These are phyloP conservation scores for Pantelozetes paolii DNA, from an alignment of 2,888 invertebrate genomes.

Conservation along the genomic window DNA sequence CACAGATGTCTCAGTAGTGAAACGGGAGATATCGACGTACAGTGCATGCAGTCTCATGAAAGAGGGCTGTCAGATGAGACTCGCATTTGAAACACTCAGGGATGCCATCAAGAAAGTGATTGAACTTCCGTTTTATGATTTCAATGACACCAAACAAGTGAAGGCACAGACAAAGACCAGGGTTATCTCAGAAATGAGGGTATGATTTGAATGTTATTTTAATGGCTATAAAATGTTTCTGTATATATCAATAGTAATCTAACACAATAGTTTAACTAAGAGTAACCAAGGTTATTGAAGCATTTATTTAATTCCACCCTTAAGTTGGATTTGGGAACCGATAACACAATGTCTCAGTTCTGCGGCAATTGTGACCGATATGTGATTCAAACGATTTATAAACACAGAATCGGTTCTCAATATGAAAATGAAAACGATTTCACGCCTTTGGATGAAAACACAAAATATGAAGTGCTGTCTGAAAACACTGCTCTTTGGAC, in stretches of 20 bases:
- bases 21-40: slow-evolving; percentile 25
- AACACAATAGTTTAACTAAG: too few species aligned
- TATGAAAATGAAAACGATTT: slow-evolving; percentile 35
- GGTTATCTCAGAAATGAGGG: slow-evolving; percentile 41
- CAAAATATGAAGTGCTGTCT: slow-evolving; percentile 41
- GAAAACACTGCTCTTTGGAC: slow-evolving; percentile 45
- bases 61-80: slow-evolving; percentile 41
- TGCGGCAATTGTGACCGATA: slow-evolving; percentile 43
- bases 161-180: slow-evolving; percentile 40
- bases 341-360: neutral
- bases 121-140: slow-evolving; percentile 31
- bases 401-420: slow-evolving; percentile 28
- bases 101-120: slow-evolving; percentile 35
- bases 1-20: slow-evolving; percentile 32
- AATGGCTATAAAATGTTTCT: too few species aligned
- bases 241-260: too few species aligned
- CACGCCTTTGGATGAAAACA: neutral
- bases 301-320: too few species aligned
- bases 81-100: slow-evolving; percentile 30
- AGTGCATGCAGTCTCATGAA: slow-evolving; percentile 33
- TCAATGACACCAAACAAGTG: slow-evolving; percentile 14
- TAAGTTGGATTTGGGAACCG: slow-evolving; percentile 7
- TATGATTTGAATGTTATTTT: too few species aligned
- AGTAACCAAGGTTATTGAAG: too few species aligned
- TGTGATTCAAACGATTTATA: slow-evolving; percentile 36